These are phyloP conservation scores for Enchytraeus crypticus DNA, from an alignment of 2,888 invertebrate species.

Conservation along the genomic window DNA sequence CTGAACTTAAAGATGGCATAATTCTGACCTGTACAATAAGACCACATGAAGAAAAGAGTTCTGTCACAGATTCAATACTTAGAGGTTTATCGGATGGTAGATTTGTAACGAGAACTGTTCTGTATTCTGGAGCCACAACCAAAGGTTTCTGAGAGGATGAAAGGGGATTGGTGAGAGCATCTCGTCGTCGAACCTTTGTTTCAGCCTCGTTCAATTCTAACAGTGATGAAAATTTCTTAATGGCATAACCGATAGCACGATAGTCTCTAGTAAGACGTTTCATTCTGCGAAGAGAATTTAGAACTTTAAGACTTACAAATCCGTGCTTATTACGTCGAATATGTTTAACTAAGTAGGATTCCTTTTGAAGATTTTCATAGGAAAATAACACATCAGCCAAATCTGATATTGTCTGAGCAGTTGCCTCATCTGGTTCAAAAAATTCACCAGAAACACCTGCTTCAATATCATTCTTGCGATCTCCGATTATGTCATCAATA, in stretches of 20 bases:
- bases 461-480: too few relatives aligned
- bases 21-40: constrained; percentile 81
- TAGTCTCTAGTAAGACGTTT: constrained; percentile 89
- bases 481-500: too few relatives aligned
- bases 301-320: constrained; percentile 86
- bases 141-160: background rate
- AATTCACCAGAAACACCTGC: constrained; percentile 25
- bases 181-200: constrained; percentile 75
- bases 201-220: constrained; percentile 82
- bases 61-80: constrained; percentile 81
- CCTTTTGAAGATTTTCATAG: constrained; percentile 86
- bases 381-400: constrained; percentile 88
- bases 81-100: constrained; percentile 70
- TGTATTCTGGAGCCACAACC: constrained; percentile 80
- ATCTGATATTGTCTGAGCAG: constrained; percentile 37
- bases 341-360: constrained; percentile 87
- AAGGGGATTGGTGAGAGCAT: constrained; percentile 55
- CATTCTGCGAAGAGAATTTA: constrained; percentile 88
- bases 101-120: constrained; percentile 78
- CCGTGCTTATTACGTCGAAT: constrained; percentile 90
- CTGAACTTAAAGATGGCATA: constrained; percentile 75
- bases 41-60: constrained; percentile 74
- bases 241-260: constrained; percentile 79
- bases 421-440: constrained; percentile 39
- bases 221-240: constrained; percentile 62